Conservation (phyloP, 2,888 invertebrate genomes). For the Epistrophella euchroma region DNA sequence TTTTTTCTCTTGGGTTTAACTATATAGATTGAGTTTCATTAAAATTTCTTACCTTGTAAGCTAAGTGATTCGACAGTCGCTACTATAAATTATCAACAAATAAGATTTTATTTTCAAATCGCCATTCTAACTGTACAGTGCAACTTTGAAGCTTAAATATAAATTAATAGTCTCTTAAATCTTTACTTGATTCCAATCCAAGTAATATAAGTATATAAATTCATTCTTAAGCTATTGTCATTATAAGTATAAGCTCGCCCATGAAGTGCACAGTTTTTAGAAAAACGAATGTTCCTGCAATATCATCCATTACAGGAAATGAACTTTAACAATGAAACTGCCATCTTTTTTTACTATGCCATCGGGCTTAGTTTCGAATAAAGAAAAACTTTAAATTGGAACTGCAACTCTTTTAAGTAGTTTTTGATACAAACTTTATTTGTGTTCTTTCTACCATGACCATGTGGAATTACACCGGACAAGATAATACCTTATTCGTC, state of each 20-base stretch:
- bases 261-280: neutral
- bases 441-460: constrained; percentile 9
- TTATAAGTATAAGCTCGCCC: neutral
- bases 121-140: no score
- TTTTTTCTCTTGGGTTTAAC: no score
- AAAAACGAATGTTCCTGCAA: constrained; percentile 9
- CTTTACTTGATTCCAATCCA: neutral
- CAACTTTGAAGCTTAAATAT: neutral
- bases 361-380: constrained; percentile 22
- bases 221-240: neutral
- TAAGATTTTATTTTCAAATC: no score
- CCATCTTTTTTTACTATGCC: constrained; percentile 14
- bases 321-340: constrained; percentile 32
- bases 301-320: constrained; percentile 40
- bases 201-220: neutral
- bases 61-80: no score
- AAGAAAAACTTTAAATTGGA: constrained; percentile 68
- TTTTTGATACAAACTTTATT: constrained; percentile 53
- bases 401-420: constrained; percentile 65
- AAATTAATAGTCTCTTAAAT: neutral
- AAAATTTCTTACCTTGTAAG: no score
- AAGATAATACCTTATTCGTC: neutral
- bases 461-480: constrained; percentile 11
- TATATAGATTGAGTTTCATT: no score
- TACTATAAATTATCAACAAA: no score